Conservation (phyloP, 2,797 vertebrate species). For the Luscinia luscinia region DNA sequence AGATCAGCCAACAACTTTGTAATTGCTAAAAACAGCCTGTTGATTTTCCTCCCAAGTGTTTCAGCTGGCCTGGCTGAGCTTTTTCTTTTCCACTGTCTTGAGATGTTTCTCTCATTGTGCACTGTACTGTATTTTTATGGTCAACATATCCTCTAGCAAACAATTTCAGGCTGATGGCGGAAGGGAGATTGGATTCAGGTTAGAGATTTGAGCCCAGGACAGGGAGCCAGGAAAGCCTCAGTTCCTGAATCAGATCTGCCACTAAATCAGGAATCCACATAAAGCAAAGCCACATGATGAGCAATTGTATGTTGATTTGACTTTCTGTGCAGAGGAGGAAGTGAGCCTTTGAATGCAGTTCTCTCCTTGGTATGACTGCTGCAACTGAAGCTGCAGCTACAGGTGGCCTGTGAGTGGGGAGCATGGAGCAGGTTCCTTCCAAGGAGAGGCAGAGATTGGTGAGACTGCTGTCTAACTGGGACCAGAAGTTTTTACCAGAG, state of each 20-base stretch:
- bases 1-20: conserved; percentile 64
- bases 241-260: conserved; percentile 52
- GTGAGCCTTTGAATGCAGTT: conserved; percentile 47
- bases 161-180: conserved; percentile 57
- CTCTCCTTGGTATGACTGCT: background rate
- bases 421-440: background rate
- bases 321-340: conserved; percentile 66
- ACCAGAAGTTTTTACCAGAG: background rate
- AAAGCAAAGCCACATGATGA: conserved; percentile 76
- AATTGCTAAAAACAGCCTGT: conserved; percentile 64
- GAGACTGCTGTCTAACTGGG: background rate
- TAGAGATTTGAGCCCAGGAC: conserved; percentile 26
- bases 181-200: conserved; percentile 60
- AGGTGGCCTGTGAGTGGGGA: background rate
- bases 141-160: conserved; percentile 55
- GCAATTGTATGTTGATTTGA: conserved; percentile 66
- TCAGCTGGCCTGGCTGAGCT: conserved; percentile 66
- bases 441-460: background rate
- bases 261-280: conserved; percentile 76
- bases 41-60: conserved; percentile 64
- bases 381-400: background rate
- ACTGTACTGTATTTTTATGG: conserved; percentile 57
- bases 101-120: conserved; percentile 66
- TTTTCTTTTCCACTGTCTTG: conserved; percentile 63
- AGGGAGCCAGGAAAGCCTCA: conserved; percentile 53